These are phyloP conservation scores for Tholera decimalis DNA, from an alignment of 2,888 invertebrate species.

Conservation along the genomic window DNA sequence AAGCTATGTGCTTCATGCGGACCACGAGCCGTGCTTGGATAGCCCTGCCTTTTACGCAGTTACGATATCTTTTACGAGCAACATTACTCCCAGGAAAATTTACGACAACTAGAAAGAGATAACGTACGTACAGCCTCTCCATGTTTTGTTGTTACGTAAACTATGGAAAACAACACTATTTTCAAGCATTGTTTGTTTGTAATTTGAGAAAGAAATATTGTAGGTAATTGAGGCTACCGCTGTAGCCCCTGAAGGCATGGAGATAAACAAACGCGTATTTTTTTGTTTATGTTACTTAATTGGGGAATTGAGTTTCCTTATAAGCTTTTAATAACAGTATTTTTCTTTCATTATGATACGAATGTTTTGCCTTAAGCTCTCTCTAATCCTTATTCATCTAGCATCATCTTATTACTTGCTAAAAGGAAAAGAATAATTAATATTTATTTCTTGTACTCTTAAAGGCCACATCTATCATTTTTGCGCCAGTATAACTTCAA, in stretches of 20 bases:
- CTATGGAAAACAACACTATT: slow-evolving; percentile 39
- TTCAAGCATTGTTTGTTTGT: slow-evolving; percentile 16
- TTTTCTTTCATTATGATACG: not conserved
- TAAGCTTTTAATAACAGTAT: not conserved
- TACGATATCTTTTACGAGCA: slow-evolving; percentile 53
- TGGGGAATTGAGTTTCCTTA: not conserved
- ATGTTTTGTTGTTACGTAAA: slow-evolving; percentile 22
- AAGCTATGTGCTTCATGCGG: not conserved
- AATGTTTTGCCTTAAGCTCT: not conserved
- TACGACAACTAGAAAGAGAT: slow-evolving; percentile 44
- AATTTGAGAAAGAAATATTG: not conserved
- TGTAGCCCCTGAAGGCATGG: slow-evolving; percentile 1
- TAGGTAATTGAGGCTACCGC: not conserved
- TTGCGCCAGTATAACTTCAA: not conserved
- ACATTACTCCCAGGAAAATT: slow-evolving; percentile 50
- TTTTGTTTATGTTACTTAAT: slow-evolving; percentile 13
- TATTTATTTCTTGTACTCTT: not conserved
- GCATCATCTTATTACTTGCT: not conserved
- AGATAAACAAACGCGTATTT: slow-evolving; percentile 14
- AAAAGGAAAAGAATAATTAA: not conserved
- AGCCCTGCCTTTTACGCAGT: slow-evolving; percentile 6
- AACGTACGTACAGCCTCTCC: slow-evolving; percentile 15
- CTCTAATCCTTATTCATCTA: not conserved
- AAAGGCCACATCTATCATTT: not conserved
- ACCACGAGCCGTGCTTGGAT: not conserved